Conservation (phyloP, 2,113 vertebrate genomes). For the Caranx melampygus region DNA sequence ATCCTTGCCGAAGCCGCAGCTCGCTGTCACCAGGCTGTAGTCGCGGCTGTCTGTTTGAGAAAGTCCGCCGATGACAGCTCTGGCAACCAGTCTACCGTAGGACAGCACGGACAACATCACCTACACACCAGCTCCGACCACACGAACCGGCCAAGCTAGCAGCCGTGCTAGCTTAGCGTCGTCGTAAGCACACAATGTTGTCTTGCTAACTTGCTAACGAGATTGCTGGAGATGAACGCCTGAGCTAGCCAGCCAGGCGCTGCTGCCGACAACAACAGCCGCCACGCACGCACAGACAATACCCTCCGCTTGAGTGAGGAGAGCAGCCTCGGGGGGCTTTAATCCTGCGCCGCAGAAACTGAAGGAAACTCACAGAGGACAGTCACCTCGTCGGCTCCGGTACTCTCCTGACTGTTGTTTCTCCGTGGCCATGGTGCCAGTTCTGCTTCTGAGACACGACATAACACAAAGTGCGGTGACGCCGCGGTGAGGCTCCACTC, state of each 20-base stretch:
- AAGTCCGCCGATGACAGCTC: constrained; percentile 97
- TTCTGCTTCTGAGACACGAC: background rate
- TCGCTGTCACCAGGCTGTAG: constrained; percentile 96
- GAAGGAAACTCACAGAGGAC: constrained; percentile 15
- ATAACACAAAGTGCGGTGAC: constrained; percentile 15
- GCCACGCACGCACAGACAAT: constrained; percentile 35
- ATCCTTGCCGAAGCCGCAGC: constrained; percentile 98
- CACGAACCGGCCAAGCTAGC: constrained; percentile 64
- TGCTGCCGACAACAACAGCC: constrained; percentile 10
- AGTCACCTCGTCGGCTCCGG: background rate
- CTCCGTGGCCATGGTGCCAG: constrained; percentile 50
- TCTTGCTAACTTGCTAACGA: constrained; percentile 23
- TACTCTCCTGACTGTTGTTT: background rate
- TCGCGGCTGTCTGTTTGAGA: constrained; percentile 96
- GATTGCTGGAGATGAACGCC: constrained; percentile 1
- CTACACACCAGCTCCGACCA: constrained; percentile 47
- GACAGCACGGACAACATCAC: constrained; percentile 98
- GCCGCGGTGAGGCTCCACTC: constrained; percentile 24
- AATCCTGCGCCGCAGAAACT: background rate
- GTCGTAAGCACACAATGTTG: constrained; percentile 20
- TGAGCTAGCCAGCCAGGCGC: constrained; percentile 12
- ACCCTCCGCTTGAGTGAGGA: background rate
- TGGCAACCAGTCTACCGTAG: constrained; percentile 96
- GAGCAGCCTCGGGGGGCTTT: background rate
- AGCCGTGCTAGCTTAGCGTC: constrained; percentile 58